Evolutionary conservation across 2,113 vertebrate genomes (phyloP), one percentile per base, ranked within the genome.

Genomic region (Pangasianodon gigas): DNA sequence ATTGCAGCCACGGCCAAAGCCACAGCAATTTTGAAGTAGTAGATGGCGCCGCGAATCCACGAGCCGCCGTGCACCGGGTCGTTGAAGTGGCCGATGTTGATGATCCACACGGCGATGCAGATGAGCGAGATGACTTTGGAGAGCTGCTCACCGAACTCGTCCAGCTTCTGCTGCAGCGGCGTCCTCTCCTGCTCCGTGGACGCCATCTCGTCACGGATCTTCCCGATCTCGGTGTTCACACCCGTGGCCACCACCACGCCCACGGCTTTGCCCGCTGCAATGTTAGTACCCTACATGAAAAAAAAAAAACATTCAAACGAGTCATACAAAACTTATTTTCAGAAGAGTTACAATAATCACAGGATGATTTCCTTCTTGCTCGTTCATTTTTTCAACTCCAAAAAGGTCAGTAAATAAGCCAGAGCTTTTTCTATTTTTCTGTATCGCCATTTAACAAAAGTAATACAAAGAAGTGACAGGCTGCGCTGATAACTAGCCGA

Each of bases 41-140:
- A 99, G 91, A 99, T 97, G 2, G 98, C 98, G 2, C 98, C 98
- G 4, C 98, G 96, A 94, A 99, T 97, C 98, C 98, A 99, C 90
- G 98, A 99, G 91, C 98, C 98, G 0, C 98, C 98, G 0, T 99
- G 98, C 10, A 99, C 98, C 0, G 98, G 98, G 94, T 99, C 98
- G 0, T 98, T 99, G 94, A 99, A 99, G 93, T 99, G 98, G 26
- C 98, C 98, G 0, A 99, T 99, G 96, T 99, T 99, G 93, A 99
- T 99, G 93, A 99, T 97, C 98, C 98, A 99, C 89, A 99, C 98
- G 0, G 98, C 98, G 1, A 99, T 97, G 95, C 98, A 99, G 93
- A 99, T 99, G 0, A 99, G 95, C 0, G 98, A 98, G 94, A 99
- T 99, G 79, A 99, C 98, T 91, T 99, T 99, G 84, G 98, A 99